Evolutionary conservation across 37 sponge, comb jelly and placozoan genomes (phyloP).

Genomic region (Diacarnus erythraeanus): DNA sequence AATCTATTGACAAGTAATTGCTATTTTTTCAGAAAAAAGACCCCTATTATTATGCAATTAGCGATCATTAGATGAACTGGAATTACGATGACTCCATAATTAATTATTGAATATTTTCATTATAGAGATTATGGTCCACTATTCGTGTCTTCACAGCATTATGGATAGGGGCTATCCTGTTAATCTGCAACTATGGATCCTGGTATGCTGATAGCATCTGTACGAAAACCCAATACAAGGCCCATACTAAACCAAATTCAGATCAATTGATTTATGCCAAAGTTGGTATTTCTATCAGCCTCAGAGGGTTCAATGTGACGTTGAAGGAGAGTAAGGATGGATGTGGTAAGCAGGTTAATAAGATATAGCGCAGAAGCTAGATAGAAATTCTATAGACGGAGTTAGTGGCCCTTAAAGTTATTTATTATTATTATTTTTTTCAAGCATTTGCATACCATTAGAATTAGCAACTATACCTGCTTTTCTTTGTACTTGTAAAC

Average conservation of each 20-base stretch:
- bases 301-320: conserved; percentile 73
- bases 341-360: conserved; percentile 41
- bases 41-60: too few relatives aligned
- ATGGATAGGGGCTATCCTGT: conserved; percentile 47
- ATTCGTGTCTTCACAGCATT: conserved; percentile 50
- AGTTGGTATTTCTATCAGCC: conserved; percentile 48
- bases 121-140: conserved; percentile 48
- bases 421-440: too few relatives aligned
- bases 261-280: conserved; percentile 35
- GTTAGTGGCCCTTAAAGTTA: too few relatives aligned
- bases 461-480: too few relatives aligned
- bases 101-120: conserved; percentile 1
- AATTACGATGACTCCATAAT: too few relatives aligned
- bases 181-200: conserved; percentile 42
- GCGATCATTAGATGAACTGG: too few relatives aligned
- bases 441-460: too few relatives aligned
- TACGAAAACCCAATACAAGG: conserved; percentile 58
- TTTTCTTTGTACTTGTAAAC: too few relatives aligned
- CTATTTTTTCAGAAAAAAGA: too few relatives aligned
- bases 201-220: conserved; percentile 55
- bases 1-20: too few relatives aligned
- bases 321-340: conserved; percentile 26
- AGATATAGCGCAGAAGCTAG: too few relatives aligned
- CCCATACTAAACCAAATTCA: conserved; percentile 4
- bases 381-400: too few relatives aligned